These are phyloP conservation scores for Dicranocentrus wangi DNA, from an alignment of 2,888 invertebrate genomes.

Conservation along the genomic window DNA sequence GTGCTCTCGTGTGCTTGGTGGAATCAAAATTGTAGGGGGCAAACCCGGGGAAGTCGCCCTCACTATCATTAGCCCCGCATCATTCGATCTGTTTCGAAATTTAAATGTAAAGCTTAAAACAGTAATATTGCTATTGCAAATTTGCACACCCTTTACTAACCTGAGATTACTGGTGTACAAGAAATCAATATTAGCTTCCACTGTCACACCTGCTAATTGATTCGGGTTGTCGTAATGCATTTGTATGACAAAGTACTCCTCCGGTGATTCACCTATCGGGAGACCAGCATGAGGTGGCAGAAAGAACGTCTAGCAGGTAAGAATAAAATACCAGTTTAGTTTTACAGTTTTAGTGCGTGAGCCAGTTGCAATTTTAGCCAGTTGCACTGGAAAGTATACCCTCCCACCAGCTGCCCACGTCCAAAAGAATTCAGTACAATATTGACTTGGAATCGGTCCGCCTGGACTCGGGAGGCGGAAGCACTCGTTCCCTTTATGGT, in stretches of 20 bases:
- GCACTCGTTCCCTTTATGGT: conserved; percentile 23
- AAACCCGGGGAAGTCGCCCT: neutral
- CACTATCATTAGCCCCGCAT: neutral
- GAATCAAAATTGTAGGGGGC: conserved; percentile 31
- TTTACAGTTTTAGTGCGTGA: too few relatives aligned
- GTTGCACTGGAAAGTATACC: neutral
- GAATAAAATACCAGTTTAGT: too few relatives aligned
- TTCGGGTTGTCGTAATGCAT: conserved; percentile 32
- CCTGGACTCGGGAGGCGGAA: neutral
- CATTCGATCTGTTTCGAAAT: neutral
- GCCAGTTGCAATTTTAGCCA: too few relatives aligned
- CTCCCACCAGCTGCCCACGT: conserved; percentile 30
- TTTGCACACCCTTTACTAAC: too few relatives aligned
- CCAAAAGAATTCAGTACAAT: conserved; percentile 23
- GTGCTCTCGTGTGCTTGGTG: neutral
- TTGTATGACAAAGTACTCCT: conserved; percentile 52
- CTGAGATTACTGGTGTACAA: conserved; percentile 44
- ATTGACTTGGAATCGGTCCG: conserved; percentile 48
- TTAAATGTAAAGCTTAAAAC: neutral
- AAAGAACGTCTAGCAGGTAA: neutral
- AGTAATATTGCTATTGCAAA: neutral
- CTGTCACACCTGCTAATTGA: neutral
- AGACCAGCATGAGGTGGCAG: conserved; percentile 53
- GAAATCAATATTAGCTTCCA: conserved; percentile 10
- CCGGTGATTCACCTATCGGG: conserved; percentile 16